Evolutionary conservation across 2,888 invertebrate genomes (phyloP), one percentile per base, ranked within the genome.

Genomic region (Lordiphosa fenestrarum): DNA sequence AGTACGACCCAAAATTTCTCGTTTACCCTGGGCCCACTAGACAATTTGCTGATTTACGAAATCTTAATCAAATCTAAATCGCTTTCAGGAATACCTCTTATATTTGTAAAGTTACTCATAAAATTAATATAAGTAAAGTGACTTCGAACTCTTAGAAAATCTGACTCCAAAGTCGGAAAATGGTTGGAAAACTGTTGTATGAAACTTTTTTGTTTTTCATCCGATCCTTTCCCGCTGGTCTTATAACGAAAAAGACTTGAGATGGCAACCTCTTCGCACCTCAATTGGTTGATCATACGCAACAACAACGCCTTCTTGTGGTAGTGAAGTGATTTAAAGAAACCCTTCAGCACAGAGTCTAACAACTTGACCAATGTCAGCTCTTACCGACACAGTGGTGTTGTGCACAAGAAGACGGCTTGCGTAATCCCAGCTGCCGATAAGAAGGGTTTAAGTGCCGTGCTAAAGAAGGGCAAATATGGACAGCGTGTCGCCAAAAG

Each of bases 361-460:
- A 98, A 96, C 92, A 98, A 95, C 90, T 19, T 19, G 19, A 19
- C 19, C 19, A 19, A 19, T 19, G 3, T 19, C 19, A 19, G 19
- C 19, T 19, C 19, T 19, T 19, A 19, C 19, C 19, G 19, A 2
- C 3, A 19, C 19, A 19, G 19, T 19, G 99, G 99, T 50, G 90
- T 98, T 81, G 93, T 98, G 80, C 97, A 98, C 90, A 95, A 94
- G 89, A 97, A 97, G 90, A 94, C 96, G 40, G 92, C 99, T 77
- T 96, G 96, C 81, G 92, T 99, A 88, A 92, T 94, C 30, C 94
- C 95, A 84, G 94, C 95, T 67, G 92, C 95, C 52, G 96, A 96
- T 90, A 97, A 98, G 90, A 97, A 98, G 90, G 98, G 98, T 57
- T 19, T 19, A 2, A 19, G 19, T 3, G 19, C 19, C 19, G 19